These are phyloP conservation scores for Amiota communis DNA, from an alignment of 2,888 invertebrate genomes.

Conservation along the genomic window DNA sequence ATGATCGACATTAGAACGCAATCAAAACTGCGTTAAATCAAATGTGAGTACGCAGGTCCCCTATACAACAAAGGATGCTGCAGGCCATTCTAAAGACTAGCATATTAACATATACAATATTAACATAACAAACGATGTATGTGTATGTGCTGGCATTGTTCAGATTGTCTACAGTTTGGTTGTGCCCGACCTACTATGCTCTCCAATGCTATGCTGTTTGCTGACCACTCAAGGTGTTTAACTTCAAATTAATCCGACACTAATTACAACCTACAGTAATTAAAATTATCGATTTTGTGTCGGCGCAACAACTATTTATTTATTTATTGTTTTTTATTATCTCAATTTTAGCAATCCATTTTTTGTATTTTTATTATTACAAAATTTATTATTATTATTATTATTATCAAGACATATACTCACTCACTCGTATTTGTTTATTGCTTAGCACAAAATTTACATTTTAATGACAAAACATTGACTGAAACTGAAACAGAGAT, in stretches of 20 bases:
- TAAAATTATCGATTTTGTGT: slow-evolving; percentile 17
- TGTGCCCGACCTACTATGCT: background rate
- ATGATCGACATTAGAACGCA: slow-evolving; percentile 53
- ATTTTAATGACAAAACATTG: slow-evolving; percentile 27
- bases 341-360: no score
- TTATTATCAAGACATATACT: slow-evolving; percentile 9
- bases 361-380: slow-evolving; percentile 15
- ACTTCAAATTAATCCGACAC: slow-evolving; percentile 24
- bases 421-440: slow-evolving; percentile 7
- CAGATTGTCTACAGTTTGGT: background rate
- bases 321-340: background rate
- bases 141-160: background rate
- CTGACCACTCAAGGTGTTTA: slow-evolving; percentile 6
- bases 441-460: slow-evolving; percentile 7
- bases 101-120: no score
- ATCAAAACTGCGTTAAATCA: background rate
- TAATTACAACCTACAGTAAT: slow-evolving; percentile 27
- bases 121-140: background rate
- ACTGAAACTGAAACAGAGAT: background rate
- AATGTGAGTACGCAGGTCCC: background rate
- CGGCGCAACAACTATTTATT: slow-evolving; percentile 23
- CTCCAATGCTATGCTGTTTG: background rate
- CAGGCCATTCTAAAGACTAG: no score
- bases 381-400: background rate
- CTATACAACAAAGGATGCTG: no score